Base-by-base conservation (phyloP, 2,113 vertebrate species). In the Heliornis fulica region DNA sequence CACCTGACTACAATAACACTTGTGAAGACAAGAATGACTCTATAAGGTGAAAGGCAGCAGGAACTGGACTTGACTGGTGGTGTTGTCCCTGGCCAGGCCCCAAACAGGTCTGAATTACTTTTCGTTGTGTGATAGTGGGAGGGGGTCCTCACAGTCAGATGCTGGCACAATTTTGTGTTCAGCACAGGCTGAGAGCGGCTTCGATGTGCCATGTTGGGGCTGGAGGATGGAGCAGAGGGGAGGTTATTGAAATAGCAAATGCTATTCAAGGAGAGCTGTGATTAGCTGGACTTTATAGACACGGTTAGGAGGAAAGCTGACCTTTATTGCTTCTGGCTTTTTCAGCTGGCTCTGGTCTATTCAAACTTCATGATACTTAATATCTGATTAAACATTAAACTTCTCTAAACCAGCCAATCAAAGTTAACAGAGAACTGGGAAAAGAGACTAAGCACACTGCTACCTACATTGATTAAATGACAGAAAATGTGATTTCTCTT, bases 401-500 rank as follows among this genome's bases (percentile, higher is more conserved):
- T 78, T 89, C 31, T 89, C 36, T 56, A 26, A 93, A 94, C 25
- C 15, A 20, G 54, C 76, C 79, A 81, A 76, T 48, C 32, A 59
- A 41, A 82, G 68, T 57, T 80, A 83, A 46, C 32, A 61, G 54
- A 71, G 32, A 92, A 13, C 41, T 45, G 38, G 63, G 34, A 59
- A 69, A 54, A 59, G 66, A 83, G 50, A 50, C 38, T 38, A 65
- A 32, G n/a, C 40, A 23, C 22, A 4, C 71, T 74, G 88, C 66
- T 89, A 84, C 61, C 72, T 78, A 2, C 21, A 25, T 83, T 93
- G 97, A 96, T 96, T 93, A 96, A 76, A 76, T 54, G 74, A 88
- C 66, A 92, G 95, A 93, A 91, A 95, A 87, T 26, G 54, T 83
- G 70, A 83, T 96, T 94, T 94, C 17, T 45, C 79, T 89, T 95